These are phyloP conservation scores for Etheostoma cragini DNA, from an alignment of 2,113 vertebrate genomes.

Conservation along the genomic window DNA sequence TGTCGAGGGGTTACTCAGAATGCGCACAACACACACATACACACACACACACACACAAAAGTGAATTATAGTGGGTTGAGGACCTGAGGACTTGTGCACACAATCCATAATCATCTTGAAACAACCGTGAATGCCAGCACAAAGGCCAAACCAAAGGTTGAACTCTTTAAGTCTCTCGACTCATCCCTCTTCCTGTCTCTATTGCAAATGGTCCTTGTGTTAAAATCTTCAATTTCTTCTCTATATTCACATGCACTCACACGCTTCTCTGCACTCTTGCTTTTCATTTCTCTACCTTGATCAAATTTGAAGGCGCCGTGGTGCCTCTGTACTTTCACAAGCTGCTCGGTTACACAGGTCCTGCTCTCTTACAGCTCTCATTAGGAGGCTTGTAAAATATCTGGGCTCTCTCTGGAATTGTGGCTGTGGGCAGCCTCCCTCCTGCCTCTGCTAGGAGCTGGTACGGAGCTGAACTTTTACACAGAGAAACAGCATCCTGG, in stretches of 20 bases:
- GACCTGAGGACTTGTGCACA: constrained; percentile 31
- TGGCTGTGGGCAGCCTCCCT: constrained; percentile 35
- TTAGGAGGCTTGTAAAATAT: constrained; percentile 76
- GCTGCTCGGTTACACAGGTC: constrained; percentile 31
- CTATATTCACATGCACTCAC: constrained; percentile 8
- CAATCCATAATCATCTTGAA: constrained; percentile 57
- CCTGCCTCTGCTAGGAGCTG: constrained; percentile 22
- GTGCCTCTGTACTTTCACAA: constrained; percentile 54
- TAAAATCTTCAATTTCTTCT: constrained; percentile 24
- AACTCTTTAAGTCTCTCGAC: constrained; percentile 42
- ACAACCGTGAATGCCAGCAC: constrained; percentile 34
- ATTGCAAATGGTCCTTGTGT: constrained; percentile 37
- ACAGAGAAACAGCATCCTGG: constrained; percentile 2
- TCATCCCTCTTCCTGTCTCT: constrained; percentile 41
- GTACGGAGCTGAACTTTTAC: constrained; percentile 22
- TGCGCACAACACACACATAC: constrained; percentile 15
- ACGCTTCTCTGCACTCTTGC: neutral
- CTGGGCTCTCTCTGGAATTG: constrained; percentile 56
- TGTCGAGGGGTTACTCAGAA: constrained; percentile 43
- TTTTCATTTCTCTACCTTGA: constrained; percentile 49
- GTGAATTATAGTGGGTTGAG: constrained; percentile 41
- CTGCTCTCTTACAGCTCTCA: constrained; percentile 59
- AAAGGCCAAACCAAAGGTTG: constrained; percentile 72
- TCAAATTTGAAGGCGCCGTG: constrained; percentile 59
- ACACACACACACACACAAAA: constrained; percentile 16